Conservation (phyloP, 2,888 invertebrate species). For the Ichneumoninae sp. region DNA sequence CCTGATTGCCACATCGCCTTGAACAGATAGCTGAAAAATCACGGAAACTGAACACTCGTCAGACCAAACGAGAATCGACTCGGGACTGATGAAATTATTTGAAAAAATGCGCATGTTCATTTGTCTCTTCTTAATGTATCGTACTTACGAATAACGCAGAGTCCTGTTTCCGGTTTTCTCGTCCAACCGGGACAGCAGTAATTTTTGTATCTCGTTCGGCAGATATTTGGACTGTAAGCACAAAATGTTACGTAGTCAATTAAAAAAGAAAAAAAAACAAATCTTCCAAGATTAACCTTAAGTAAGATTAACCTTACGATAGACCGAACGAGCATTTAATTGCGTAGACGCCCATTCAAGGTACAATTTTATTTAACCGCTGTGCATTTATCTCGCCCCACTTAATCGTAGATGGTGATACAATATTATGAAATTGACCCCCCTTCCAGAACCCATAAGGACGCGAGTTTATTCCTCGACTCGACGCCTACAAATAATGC, state of each 20-base stretch:
- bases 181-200: conserved; percentile 95
- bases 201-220: conserved; percentile 90
- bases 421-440: conserved; percentile 34
- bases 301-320: neutral
- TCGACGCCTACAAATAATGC: conserved; percentile 29
- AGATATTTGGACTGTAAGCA: conserved; percentile 91
- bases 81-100: conserved; percentile 1
- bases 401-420: conserved; percentile 34
- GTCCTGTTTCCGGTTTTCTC: conserved; percentile 89
- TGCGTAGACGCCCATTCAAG: conserved; percentile 5
- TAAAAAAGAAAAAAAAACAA: conserved; percentile 49
- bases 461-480: conserved; percentile 14
- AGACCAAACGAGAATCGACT: conserved; percentile 26
- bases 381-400: conserved; percentile 34
- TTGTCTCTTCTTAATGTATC: neutral
- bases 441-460: conserved; percentile 15
- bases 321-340: neutral
- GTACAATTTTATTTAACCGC: conserved; percentile 17
- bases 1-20: conserved; percentile 89
- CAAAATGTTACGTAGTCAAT: conserved; percentile 22
- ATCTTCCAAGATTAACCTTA: neutral
- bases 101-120: neutral
- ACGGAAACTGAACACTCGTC: conserved; percentile 62
- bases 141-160: conserved; percentile 94
- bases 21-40: conserved; percentile 89